Evolutionary conservation across 2,888 invertebrate species (phyloP), one percentile per base, ranked within the genome.

Genomic region (Micropterix aruncella): DNA sequence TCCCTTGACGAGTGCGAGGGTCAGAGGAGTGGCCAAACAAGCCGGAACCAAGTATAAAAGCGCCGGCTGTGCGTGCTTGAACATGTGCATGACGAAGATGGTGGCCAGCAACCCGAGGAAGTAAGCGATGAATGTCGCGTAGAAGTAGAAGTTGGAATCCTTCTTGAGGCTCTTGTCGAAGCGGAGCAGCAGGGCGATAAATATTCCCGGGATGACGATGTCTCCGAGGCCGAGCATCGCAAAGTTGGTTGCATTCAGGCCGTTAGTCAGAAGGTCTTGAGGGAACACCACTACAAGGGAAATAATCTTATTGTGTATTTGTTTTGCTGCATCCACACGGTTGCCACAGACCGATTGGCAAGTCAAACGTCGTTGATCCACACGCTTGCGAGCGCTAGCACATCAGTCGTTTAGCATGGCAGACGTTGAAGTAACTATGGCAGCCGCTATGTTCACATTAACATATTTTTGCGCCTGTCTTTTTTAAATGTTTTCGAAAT

Each of bases 161-260:
- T 90, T 71, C 54, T 86, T 83, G 49, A 90, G 73, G 57, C 90
- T 89, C 61, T 85, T 79, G 70, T 99, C 99, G 67, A 95, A 99
- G 52, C 99, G 80, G 41, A 97, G 75, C 40, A 99, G 72, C 17
- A 99, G 74, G 0, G 99, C 97, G 56, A 99, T 96, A 65, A 99
- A 99, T 59, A 99, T 96, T 51, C 99, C 99, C 3, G 99, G 99
- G 52, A 99, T 91, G 19, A 99, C 99, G 56, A 99, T 97, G 63
- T 99, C 99, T 2, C 99, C 99, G 9, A 99, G 78, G 1, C 99
- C 99, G 43, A 99, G 70, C 96, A 99, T 99, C 12, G 97, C 96
- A 69, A 96, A 95, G 70, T 99, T 96, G 53, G 79, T 86, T 1
- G 89, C 92, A 52, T 74, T 77, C 44, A 97, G 63, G 1, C 99